Conservation (phyloP, 2,888 invertebrate genomes). For the Eilema griseolum region DNA sequence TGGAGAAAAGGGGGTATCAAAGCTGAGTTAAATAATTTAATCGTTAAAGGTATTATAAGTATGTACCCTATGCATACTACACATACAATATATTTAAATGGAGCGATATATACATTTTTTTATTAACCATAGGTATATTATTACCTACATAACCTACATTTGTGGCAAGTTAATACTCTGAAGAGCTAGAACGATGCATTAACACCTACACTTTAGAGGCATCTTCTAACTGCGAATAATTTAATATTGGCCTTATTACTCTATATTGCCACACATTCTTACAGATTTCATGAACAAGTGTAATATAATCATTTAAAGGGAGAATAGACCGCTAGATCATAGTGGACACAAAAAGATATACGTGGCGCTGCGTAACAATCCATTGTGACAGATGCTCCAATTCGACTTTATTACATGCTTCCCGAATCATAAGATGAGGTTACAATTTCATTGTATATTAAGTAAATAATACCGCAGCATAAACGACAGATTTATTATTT, state of each 20-base stretch:
- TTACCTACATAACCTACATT: too few species aligned
- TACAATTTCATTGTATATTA: slow-evolving; percentile 20
- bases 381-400: slow-evolving; percentile 30
- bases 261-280: background rate
- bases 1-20: too few species aligned
- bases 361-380: slow-evolving; percentile 19
- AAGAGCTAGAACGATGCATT: background rate
- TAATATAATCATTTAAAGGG: slow-evolving; percentile 30
- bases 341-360: slow-evolving; percentile 28
- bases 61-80: too few species aligned
- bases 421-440: slow-evolving; percentile 11
- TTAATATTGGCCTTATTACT: background rate
- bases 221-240: background rate
- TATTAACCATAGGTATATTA: too few species aligned
- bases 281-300: background rate
- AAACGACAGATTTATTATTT: background rate
- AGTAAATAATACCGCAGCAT: slow-evolving; percentile 1
- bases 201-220: background rate
- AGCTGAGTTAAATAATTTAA: too few species aligned
- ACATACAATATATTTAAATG: too few species aligned
- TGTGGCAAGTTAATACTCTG: too few species aligned
- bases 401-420: slow-evolving; percentile 30
- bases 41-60: too few species aligned
- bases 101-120: too few species aligned
- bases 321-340: slow-evolving; percentile 29